Evolutionary conservation across 2,888 invertebrate genomes (phyloP), one percentile per base, ranked within the genome.

Genomic region (Catocala nupta): DNA sequence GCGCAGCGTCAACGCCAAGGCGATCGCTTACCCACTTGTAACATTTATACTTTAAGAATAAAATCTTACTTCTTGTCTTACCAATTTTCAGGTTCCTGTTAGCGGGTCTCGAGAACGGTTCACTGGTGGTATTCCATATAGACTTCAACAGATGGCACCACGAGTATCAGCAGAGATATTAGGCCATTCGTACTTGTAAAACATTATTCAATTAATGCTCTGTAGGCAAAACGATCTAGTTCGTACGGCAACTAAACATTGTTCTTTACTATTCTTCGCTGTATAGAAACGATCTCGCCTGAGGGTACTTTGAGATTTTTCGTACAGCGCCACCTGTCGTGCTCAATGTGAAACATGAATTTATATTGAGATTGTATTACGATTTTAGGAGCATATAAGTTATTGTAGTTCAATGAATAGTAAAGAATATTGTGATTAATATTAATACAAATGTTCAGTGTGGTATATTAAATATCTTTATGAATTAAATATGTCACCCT

Each of bases 71-170:
- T 1, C 6, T 13, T 10, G 33, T 47, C 12, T 44, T 5, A 34
- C 13, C 1, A 25, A 49, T 65, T 71, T 77, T n/a, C 93, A 99
- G 99, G 91, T 99, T 99, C 95, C 95, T 99, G 78, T 95, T 99
- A 84, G 99, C 99, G 80, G 99, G 99, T 59, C 95, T 99, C 63
- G 98, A 99, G 63, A 98, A 99, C 78, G 99, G 99, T 58, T 99
- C 99, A 58, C 97, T 99, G 78, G 98, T 99, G 68, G 99, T 99
- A 82, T 99, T 99, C 95, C 99, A 99, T 95, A 99, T 99, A 90
- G 99, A 99, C 94, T 99, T 99, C 95, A 99, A 99, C 94, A 96
- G 98, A 86, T 98, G 98, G 98, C 98, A 98, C 92, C 98, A 98
- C 90, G 98, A 98, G 92, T 98, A 98, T 92, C 98, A 98, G 87